Conservation (phyloP, 2,888 invertebrate genomes). For the Branchinecta sandiegonensis region DNA sequence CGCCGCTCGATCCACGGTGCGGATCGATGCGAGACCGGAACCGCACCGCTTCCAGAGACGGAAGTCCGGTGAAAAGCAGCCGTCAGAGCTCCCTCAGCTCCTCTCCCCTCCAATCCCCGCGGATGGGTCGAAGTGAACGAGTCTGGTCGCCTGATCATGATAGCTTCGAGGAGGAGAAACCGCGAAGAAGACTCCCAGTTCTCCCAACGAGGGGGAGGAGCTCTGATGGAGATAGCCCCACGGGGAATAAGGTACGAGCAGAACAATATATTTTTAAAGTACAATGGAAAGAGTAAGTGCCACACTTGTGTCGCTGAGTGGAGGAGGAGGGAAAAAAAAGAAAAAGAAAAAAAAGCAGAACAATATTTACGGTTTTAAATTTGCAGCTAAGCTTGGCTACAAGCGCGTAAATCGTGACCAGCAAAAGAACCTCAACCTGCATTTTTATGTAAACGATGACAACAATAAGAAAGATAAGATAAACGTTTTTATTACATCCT, state of each 20-base stretch:
- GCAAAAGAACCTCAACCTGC: too few species aligned
- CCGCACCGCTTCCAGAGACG: conserved; percentile 6
- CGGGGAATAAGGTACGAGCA: conserved; percentile 21
- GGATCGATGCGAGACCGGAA: neutral
- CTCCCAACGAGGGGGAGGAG: conserved; percentile 1
- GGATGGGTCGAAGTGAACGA: neutral
- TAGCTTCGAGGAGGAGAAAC: conserved; percentile 14
- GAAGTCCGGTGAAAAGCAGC: conserved; percentile 9
- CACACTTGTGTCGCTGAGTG: too few species aligned
- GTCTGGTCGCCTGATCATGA: conserved; percentile 12
- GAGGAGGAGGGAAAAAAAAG: too few species aligned
- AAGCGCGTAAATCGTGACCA: too few species aligned
- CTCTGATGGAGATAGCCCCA: conserved; percentile 24
- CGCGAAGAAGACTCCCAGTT: conserved; percentile 9
- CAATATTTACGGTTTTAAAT: too few species aligned
- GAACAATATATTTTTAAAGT: too few species aligned
- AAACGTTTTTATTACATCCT: too few species aligned
- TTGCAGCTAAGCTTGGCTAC: too few species aligned
- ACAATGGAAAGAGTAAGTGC: too few species aligned
- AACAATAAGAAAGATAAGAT: too few species aligned
- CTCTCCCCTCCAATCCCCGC: conserved; percentile 4
- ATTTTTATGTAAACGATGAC: too few species aligned
- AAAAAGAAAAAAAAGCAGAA: too few species aligned
- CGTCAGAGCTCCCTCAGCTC: conserved; percentile 12
- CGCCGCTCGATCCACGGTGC: neutral